Percentiles rank a stretch among this genome's conserved stretches.
phyloP scores from a whole-genome alignment of 2,888 invertebrate species.

The Amphipyra berbera region DNA sequence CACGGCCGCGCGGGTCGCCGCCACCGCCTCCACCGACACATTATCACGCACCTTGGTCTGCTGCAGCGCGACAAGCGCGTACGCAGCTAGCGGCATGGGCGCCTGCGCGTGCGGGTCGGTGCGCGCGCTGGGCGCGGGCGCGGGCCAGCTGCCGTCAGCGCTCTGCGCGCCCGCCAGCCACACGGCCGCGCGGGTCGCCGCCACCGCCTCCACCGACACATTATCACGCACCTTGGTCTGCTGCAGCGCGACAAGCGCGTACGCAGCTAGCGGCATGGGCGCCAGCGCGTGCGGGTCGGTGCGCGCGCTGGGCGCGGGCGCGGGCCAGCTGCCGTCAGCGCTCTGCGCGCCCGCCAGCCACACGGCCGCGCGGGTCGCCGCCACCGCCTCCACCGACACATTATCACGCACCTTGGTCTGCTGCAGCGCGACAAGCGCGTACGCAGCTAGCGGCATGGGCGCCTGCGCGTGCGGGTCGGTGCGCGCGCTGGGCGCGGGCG shows the following conservation, averaged over 20 bases:
- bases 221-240: constrained; percentile 81
- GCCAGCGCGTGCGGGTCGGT: constrained; percentile 80
- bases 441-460: constrained; percentile 94
- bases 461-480: constrained; percentile 81
- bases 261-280: constrained; percentile 94
- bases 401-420: constrained; percentile 81
- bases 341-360: too few species aligned
- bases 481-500: constrained; percentile 89
- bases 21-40: too few species aligned
- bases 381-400: too few species aligned
- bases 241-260: constrained; percentile 93
- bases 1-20: too few species aligned
- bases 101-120: constrained; percentile 81
- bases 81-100: constrained; percentile 94
- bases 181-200: too few species aligned
- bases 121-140: constrained; percentile 89
- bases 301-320: constrained; percentile 89
- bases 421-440: constrained; percentile 93
- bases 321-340: constrained; percentile 94
- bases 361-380: too few species aligned
- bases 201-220: too few species aligned
- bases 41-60: constrained; percentile 81
- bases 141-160: constrained; percentile 94
- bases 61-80: constrained; percentile 93
- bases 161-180: too few species aligned